A percentile compares a stretch with the other conserved stretches of the same genome.
These are phyloP conservation scores for Paramuricea clavata DNA, from an alignment of 92 coral and sea anemone genomes.

Conservation along the genomic window DNA sequence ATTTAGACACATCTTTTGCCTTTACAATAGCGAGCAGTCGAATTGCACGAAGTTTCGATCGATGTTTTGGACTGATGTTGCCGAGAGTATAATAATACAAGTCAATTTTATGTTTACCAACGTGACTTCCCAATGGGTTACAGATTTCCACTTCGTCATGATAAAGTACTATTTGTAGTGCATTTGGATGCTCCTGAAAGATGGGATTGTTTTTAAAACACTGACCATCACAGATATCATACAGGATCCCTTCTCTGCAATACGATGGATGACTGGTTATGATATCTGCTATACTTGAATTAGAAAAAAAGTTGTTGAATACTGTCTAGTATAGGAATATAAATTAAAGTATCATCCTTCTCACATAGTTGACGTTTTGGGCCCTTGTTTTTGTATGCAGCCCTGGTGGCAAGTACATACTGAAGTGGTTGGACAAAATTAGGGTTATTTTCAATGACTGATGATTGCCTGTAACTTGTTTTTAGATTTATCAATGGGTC, in stretches of 20 bases:
- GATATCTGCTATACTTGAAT: no score
- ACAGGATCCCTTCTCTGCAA: no score
- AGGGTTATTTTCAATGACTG: no score
- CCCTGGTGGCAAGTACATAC: constrained; percentile 20
- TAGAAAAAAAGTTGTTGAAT: no score
- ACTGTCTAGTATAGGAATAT: no score
- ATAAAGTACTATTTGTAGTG: constrained; percentile 3
- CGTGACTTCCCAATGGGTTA: no score
- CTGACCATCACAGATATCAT: constrained; percentile 26
- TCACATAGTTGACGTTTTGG: constrained; percentile 35
- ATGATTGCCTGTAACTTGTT: no score
- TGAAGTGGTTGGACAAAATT: no score
- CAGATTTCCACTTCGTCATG: constrained; percentile 35
- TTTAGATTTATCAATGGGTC: constrained; percentile 25
- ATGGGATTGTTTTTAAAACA: constrained; percentile 12
- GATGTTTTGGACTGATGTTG: constrained; percentile 19
- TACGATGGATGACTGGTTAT: no score
- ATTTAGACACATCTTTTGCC: constrained; percentile 12
- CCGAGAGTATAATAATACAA: constrained; percentile 22
- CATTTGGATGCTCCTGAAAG: constrained; percentile 27
- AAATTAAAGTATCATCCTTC: no score
- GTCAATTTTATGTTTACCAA: constrained; percentile 18
- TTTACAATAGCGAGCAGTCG: constrained; percentile 17
- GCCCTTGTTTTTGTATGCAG: constrained; percentile 25
- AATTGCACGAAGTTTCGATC: constrained; percentile 22